A percentile compares a stretch with the other conserved stretches of the same genome.
These are phyloP conservation scores for Chaetodon auriga DNA, from an alignment of 2,113 vertebrate species.

Conservation along the genomic window DNA sequence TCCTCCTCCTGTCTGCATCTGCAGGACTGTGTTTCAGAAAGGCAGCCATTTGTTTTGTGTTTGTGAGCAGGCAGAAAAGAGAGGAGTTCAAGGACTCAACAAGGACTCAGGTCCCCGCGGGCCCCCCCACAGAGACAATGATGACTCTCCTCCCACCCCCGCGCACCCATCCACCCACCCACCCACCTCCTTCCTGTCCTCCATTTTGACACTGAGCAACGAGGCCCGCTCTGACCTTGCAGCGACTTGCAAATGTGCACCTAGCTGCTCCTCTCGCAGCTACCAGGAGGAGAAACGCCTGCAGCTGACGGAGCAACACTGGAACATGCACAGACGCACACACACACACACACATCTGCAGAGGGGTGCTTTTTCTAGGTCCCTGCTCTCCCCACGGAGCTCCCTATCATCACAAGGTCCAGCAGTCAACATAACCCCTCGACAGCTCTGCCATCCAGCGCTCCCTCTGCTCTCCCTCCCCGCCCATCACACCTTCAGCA, in stretches of 20 bases:
- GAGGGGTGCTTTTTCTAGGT: slow-evolving; percentile 31
- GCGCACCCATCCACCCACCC: slow-evolving; percentile 6
- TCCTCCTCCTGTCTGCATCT: not conserved
- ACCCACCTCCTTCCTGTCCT: slow-evolving; percentile 53
- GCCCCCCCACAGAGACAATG: slow-evolving; percentile 45
- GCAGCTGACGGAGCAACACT: slow-evolving; percentile 14
- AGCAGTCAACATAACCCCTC: slow-evolving; percentile 60
- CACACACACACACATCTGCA: slow-evolving; percentile 27
- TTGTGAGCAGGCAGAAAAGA: slow-evolving; percentile 32
- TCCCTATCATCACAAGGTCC: slow-evolving; percentile 69
- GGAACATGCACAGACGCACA: not conserved
- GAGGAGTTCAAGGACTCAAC: slow-evolving; percentile 72
- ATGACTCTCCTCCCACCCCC: slow-evolving; percentile 40
- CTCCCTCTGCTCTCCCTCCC: slow-evolving; percentile 17
- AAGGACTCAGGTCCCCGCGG: slow-evolving; percentile 48
- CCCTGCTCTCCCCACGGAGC: slow-evolving; percentile 22
- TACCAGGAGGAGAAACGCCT: slow-evolving; percentile 35
- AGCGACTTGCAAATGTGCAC: slow-evolving; percentile 43
- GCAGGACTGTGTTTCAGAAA: slow-evolving; percentile 7
- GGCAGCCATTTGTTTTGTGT: slow-evolving; percentile 23
- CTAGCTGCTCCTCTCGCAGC: slow-evolving; percentile 7
- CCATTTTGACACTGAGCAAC: slow-evolving; percentile 63
- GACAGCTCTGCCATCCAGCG: slow-evolving; percentile 52
- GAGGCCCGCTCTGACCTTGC: slow-evolving; percentile 67
- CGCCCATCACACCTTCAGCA: slow-evolving; percentile 62